Base-by-base conservation (phyloP, 2,797 vertebrate species). In the Pogoniulus pusillus region DNA sequence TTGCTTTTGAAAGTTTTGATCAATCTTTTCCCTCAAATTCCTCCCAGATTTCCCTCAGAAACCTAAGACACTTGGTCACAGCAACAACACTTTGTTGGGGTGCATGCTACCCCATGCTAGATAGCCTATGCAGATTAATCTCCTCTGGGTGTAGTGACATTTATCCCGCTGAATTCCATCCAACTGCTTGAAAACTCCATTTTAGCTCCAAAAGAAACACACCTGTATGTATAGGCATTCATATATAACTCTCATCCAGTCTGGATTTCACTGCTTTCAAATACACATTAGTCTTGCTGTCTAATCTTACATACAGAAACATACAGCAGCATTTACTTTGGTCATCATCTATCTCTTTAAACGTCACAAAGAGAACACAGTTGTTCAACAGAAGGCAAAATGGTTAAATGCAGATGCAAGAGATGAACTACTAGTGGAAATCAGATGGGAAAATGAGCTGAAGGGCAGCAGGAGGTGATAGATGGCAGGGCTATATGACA, bases 321-420 rank as follows among this genome's bases (percentile, higher is more conserved):
- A 65, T 34, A 29, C 9, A 69, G 65, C 37, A 76, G 30, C 34
- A 59, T 76, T 89, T 80, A 80, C 54, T 84, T 87, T 49, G 84
- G 45, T 89, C 70, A 58, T 75, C 45, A 45, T 58, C n/a, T 72
- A 1, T 86, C 87, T 89, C 57, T 82, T 92, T 79, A 84, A 87
- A 64, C 54, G 63, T 35, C 73, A 58, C 90, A 18, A 66, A 54
- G 34, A 69, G 43, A 91, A 85, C 30, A 39, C 27, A 45, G 68
- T 80, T 86, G 80, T 89, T 94, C 80, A 80, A 90, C 51, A 93
- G 72, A 89, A 90, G 73, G 62, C 73, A 90, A 83, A 93, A 90
- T 79, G n/a, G 54, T 84, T 53, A 66, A 91, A 82, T n/a, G 45
- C 79, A 88, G 87, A 90, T 55, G 49, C 59, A 7, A 11, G 41